Evolutionary conservation across 1,140 invertebrate genomes (phyloP).

Genomic region (Ladona fulva): DNA sequence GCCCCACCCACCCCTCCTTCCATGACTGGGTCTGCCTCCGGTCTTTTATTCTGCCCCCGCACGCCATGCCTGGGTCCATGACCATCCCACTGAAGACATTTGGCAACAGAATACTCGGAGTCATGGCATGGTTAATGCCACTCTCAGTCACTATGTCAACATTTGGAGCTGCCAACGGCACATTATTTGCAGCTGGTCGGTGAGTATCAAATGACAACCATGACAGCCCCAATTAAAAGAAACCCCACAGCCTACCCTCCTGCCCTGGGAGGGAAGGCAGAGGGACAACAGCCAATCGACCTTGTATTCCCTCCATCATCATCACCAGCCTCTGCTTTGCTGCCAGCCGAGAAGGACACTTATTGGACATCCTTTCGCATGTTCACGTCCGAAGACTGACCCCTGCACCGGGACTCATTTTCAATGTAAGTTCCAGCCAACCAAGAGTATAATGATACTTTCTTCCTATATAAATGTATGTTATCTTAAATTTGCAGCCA

Average conservation of each 20-base stretch:
- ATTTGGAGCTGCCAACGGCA: constrained; percentile 94
- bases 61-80: background rate
- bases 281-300: background rate
- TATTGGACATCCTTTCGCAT: constrained; percentile 86
- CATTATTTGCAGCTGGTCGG: constrained; percentile 83
- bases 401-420: constrained; percentile 91
- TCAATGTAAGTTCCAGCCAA: constrained; percentile 62
- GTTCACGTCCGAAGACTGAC: constrained; percentile 85
- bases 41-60: constrained; percentile 2
- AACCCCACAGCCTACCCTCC: background rate
- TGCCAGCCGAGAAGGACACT: constrained; percentile 87
- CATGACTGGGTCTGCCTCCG: constrained; percentile 5
- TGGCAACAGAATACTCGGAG: constrained; percentile 73
- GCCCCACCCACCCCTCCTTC: background rate
- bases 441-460: no score
- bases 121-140: constrained; percentile 87
- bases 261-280: background rate
- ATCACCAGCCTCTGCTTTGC: constrained; percentile 76
- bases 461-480: no score
- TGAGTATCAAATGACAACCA: constrained; percentile 28
- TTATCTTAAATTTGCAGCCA: no score
- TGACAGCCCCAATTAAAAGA: background rate
- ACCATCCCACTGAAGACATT: constrained; percentile 48
- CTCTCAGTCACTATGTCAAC: constrained; percentile 92
- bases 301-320: constrained; percentile 12